Evolutionary conservation across 2,797 vertebrate species (phyloP).

Genomic region (Coranthus polyacanthus): DNA sequence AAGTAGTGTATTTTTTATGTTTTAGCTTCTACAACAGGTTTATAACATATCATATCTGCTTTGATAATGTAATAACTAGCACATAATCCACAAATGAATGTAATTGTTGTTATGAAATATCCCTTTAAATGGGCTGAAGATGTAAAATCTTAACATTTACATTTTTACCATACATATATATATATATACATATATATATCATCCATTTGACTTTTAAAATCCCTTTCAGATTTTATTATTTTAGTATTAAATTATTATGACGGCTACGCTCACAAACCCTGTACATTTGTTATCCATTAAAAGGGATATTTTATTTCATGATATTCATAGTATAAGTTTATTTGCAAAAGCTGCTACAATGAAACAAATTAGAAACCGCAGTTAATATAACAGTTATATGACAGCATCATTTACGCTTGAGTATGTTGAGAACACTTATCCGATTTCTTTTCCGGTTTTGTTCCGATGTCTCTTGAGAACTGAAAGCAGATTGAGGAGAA

Average conservation of each 20-base stretch:
- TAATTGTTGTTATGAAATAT: conserved; percentile 26
- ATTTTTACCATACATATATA: no score
- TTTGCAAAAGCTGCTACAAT: conserved; percentile 49
- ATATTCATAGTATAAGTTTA: conserved; percentile 16
- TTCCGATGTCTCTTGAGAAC: not conserved
- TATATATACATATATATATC: no score
- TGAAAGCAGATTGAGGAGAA: not conserved
- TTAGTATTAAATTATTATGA: conserved; percentile 17
- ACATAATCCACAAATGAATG: conserved; percentile 33
- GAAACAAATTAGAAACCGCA: conserved; percentile 18
- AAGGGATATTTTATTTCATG: conserved; percentile 35
- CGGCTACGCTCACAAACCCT: not conserved
- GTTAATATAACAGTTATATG: conserved; percentile 7
- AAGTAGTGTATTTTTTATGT: conserved; percentile 1
- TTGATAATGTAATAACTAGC: conserved; percentile 20
- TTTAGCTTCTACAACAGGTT: conserved; percentile 8
- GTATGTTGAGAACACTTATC: not conserved
- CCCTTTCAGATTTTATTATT: no score
- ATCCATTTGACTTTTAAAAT: no score
- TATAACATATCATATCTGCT: conserved; percentile 5
- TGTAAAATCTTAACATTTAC: not conserved
- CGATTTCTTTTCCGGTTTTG: not conserved
- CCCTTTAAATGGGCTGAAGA: conserved; percentile 30
- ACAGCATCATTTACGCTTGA: not conserved
- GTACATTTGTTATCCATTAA: conserved; percentile 27